Evolutionary conservation across 2,113 vertebrate species (phyloP).

Genomic region (Riparia riparia): DNA sequence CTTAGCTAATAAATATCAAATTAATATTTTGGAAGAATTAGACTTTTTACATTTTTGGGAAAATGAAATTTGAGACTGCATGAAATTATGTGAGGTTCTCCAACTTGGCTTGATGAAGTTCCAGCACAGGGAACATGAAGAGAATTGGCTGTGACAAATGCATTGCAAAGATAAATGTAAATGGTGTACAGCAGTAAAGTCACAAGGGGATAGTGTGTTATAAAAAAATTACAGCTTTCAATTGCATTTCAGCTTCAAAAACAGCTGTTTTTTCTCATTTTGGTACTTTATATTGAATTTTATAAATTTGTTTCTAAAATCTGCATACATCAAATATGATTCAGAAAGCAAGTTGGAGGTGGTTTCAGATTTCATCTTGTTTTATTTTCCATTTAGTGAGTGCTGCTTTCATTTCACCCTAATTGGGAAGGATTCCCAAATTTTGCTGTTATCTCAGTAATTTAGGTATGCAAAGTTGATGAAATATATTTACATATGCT

Average conservation of each 20-base stretch:
- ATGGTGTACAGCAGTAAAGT: background rate
- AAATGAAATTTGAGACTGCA: background rate
- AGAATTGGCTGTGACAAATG: background rate
- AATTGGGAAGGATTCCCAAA: rapidly evolving
- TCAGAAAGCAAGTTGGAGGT: background rate
- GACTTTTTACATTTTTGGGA: background rate
- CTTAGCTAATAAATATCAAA: background rate
- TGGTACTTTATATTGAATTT: background rate
- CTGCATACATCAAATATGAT: background rate
- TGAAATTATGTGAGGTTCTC: background rate
- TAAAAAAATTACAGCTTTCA: background rate
- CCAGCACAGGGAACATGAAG: background rate
- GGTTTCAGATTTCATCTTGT: background rate
- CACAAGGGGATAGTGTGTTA: background rate
- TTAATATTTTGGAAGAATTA: background rate
- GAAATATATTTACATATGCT: background rate
- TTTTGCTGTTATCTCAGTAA: background rate
- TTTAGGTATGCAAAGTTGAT: background rate
- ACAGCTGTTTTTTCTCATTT: background rate
- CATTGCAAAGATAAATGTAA: background rate
- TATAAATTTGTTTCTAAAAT: background rate
- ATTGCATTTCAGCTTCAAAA: background rate
- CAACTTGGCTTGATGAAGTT: background rate
- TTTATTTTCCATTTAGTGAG: background rate
- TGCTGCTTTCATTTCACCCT: background rate